Base-by-base conservation (phyloP, 2,888 invertebrate species). In the Microctonus brassicae region DNA sequence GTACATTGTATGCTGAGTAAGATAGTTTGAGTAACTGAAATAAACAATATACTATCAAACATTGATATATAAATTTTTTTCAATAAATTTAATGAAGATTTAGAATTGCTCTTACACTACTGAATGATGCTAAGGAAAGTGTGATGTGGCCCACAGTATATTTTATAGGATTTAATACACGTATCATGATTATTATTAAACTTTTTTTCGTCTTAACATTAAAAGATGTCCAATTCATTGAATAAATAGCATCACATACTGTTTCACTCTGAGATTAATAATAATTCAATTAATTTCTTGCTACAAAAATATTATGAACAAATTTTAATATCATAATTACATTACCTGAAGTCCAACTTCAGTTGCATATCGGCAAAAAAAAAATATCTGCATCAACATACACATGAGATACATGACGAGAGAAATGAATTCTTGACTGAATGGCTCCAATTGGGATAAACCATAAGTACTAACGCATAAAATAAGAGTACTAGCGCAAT, bases 111-210 rank as follows among this genome's bases (percentile, higher is more conserved):
- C 73, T 74, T 74, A 82, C 83, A 70, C 76, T 78, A 68, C 79
- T 78, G 69, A 81, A 84, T n/a, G 81, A 82, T 33, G 79, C 76
- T 4, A 84, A 74, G 2, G 81, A 79, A 7, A 84, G 70, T 11
- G 81, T 73, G 34, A 84, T 74, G 20, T 77, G 76, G 20, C 75
- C 76, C 70, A 79, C 81, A 7, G 79, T 81, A 26, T 81, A 78
- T 55, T 72, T 75, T 11, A 84, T 76, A 10, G 80, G 83, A 60
- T 75, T 79, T 6, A 74, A 60, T 2, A 79, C 66, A n/a, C 80
- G 69, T 4, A 71, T 52, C 79, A 84, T 83, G 5, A 83, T 71
- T 13, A 77, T 36, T 1, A 79, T 65, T 11, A 83, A 55, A 72
- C 70, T 74, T 66, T 75, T 80, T 65, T 77, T 76, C 1, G 78